Conservation (phyloP, 2,797 vertebrate species). For the Neosilurus mollespiculum region DNA sequence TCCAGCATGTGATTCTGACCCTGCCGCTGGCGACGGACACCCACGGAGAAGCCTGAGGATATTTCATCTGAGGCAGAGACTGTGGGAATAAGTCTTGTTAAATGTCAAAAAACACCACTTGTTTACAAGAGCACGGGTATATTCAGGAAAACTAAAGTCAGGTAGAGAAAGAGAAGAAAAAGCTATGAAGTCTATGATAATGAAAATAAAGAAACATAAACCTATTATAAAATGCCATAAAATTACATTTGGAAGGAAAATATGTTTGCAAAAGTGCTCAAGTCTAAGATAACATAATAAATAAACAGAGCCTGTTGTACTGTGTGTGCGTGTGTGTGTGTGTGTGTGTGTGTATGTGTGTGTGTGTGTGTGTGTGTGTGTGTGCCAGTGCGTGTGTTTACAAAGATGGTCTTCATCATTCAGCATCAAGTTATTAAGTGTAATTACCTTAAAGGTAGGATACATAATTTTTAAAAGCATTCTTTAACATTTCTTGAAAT, state of each 20-base stretch:
- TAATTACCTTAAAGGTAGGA: too few relatives aligned
- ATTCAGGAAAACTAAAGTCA: background rate
- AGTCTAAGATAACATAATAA: background rate
- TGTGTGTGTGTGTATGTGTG: too few relatives aligned
- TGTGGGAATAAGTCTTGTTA: constrained; percentile 40
- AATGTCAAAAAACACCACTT: background rate
- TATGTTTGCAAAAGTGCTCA: background rate
- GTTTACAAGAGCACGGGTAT: background rate
- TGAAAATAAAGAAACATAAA: background rate
- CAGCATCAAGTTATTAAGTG: too few relatives aligned
- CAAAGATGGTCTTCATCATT: too few relatives aligned
- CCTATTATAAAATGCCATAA: background rate
- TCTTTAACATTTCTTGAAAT: too few relatives aligned
- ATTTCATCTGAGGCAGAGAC: constrained; percentile 39
- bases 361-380: too few relatives aligned
- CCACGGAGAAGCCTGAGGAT: constrained; percentile 45
- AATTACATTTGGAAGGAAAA: background rate
- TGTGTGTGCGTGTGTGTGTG: too few relatives aligned
- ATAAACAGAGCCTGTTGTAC: background rate
- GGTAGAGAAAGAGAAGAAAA: background rate
- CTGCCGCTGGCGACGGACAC: constrained; percentile 21
- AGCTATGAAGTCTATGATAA: background rate
- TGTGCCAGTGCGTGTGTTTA: too few relatives aligned
- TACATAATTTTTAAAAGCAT: too few relatives aligned
- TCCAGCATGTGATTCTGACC: constrained; percentile 29